phyloP scores from a whole-genome alignment of 2,888 invertebrate genomes.

The Anthophora plumipes region DNA sequence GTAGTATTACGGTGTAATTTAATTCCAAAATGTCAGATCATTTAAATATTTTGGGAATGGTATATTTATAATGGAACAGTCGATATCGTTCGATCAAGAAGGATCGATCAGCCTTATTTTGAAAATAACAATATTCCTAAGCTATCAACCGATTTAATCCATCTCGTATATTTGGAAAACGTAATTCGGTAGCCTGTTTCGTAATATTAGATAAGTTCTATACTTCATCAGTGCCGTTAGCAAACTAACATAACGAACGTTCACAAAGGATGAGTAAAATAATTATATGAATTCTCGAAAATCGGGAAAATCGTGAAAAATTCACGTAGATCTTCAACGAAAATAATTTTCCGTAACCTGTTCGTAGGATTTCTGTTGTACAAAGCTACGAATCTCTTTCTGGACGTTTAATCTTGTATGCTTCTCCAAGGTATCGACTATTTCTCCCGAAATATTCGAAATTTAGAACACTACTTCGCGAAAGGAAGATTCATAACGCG shows the following conservation, averaged over 20 bases:
- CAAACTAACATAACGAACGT: too few relatives aligned
- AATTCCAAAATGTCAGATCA: too few relatives aligned
- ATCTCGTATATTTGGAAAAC: background rate
- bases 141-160: background rate
- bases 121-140: background rate
- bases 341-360: background rate
- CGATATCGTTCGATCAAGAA: too few relatives aligned
- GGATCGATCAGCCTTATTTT: conserved; percentile 9
- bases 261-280: background rate
- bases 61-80: too few relatives aligned
- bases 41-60: too few relatives aligned
- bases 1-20: too few relatives aligned
- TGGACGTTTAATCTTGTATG: background rate
- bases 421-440: background rate
- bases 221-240: too few relatives aligned
- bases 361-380: background rate
- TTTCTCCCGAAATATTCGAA: conserved; percentile 5
- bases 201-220: background rate
- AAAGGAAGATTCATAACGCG: background rate
- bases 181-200: background rate
- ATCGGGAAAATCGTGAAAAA: background rate
- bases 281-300: background rate
- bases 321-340: background rate
- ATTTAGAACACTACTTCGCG: background rate
- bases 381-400: background rate